Conservation (phyloP, 2,888 invertebrate genomes). For the Scaptomyza flava region DNA sequence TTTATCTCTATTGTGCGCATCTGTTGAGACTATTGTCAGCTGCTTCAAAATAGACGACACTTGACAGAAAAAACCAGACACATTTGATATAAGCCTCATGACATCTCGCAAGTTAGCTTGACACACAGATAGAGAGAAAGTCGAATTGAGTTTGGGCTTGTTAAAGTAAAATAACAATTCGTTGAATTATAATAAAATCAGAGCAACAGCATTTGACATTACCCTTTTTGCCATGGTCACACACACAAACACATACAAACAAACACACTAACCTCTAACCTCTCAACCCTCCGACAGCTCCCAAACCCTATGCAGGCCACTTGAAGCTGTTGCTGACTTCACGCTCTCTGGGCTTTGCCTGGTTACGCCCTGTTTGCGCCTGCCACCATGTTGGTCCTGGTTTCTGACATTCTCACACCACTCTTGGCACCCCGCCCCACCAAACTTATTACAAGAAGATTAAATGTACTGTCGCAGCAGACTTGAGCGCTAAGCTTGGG, state of each 20-base stretch:
- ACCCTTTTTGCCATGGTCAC: slow-evolving; percentile 57
- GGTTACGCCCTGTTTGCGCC: slow-evolving; percentile 35
- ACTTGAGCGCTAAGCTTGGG: slow-evolving; percentile 69
- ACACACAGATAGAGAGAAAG: not conserved
- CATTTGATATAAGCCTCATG: slow-evolving; percentile 72
- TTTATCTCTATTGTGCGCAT: slow-evolving; percentile 10
- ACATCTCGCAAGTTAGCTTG: slow-evolving; percentile 64
- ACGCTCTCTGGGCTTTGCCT: slow-evolving; percentile 41
- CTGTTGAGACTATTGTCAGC: slow-evolving; percentile 39
- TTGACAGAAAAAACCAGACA: slow-evolving; percentile 32
- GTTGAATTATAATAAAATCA: slow-evolving; percentile 75
- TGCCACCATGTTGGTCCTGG: not conserved
- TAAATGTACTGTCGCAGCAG: slow-evolving; percentile 80
- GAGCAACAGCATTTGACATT: slow-evolving; percentile 73
- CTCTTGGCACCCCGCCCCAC: slow-evolving; percentile 14
- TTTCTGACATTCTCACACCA: slow-evolving; percentile 2
- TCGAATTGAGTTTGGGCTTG: slow-evolving; percentile 69
- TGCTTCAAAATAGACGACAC: slow-evolving; percentile 56
- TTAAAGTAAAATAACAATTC: slow-evolving; percentile 78
- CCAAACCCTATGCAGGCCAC: slow-evolving; percentile 30
- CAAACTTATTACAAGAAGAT: slow-evolving; percentile 71
- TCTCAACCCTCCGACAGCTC: not conserved
- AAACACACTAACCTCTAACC: not conserved
- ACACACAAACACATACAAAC: not conserved
- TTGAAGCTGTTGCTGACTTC: slow-evolving; percentile 65